Base-by-base conservation (phyloP, 2,888 invertebrate genomes). In the Pristionchus exspectatus region DNA sequence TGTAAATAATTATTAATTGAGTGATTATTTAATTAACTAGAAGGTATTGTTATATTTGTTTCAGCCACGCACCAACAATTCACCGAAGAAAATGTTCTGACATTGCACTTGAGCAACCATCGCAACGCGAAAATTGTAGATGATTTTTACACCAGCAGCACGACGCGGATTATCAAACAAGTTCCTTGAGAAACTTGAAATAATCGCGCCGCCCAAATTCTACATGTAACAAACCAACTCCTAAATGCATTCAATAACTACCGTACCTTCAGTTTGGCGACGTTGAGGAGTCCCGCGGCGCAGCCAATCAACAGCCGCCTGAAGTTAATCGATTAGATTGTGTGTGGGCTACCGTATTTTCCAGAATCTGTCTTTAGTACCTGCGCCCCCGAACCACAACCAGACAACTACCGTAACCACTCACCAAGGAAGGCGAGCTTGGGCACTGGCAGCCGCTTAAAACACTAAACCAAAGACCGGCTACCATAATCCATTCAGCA, bases 281-380 rank as follows among this genome's bases (percentile, higher is more conserved):
- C 98, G 96, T 99, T 99, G 94, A 99, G 96, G 95, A 98, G 98
- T n/a, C 99, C 98, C n/a, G 98, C 97, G n/a, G 97, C 96, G 95
- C 98, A 98, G 0, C 99, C 98, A 12, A 97, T 97, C 69, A 99
- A 95, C 97, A 97, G 0, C 99, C 99, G 3, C 99, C 99, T 0
- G 98, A 98, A 96, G 98, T 3, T 2, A 33, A 3, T 9, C 3
- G 44, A 7, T n/a, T n/a, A n/a, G n/a, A n/a, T n/a, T n/a, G n/a
- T n/a, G n/a, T n/a, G n/a, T n/a, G n/a, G n/a, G n/a, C n/a, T n/a
- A n/a, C n/a, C n/a, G n/a, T n/a, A n/a, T n/a, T n/a, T n/a, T n/a
- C n/a, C n/a, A n/a, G n/a, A n/a, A n/a, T n/a, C n/a, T n/a, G n/a
- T n/a, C n/a, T n/a, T n/a, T n/a, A n/a, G n/a, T n/a, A 50, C 44